Base-by-base conservation (phyloP, 2,113 vertebrate genomes). In the Eurypyga helias region DNA sequence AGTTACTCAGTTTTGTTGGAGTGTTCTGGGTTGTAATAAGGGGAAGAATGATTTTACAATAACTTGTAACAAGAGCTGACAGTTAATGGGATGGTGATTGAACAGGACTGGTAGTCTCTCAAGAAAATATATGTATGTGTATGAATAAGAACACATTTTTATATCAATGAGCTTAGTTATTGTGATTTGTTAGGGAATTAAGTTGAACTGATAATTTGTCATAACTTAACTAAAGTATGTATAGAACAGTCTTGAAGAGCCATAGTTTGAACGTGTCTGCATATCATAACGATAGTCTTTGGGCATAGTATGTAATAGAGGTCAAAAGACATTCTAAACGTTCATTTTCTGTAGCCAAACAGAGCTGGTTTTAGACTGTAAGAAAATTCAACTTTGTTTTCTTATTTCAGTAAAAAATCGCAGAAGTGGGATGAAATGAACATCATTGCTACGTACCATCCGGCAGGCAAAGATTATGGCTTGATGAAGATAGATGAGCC, bases 401-500 rank as follows among this genome's bases (percentile, higher is more conserved):
- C 86, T 87, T 81, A 38, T 98, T 98, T 93, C 97, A 99, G 99
- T 96, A 99, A 99, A 97, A 99, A 99, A 91, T 99, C 99, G 4
- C 99, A 99, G 97, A 99, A 99, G 96, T 99, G 99, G 99, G 99
- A 99, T 96, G 99, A 99, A 97, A 99, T 99, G 99, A 99, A 99
- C 97, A 99, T 99, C 97, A 97, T 99, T 91, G 99, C 99, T 20
- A 99, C 99, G 0, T 99, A 99, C 95, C 99, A 99, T 96, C 99
- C 99, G 65, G 98, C 99, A 31, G 99, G 99, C 96, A 99, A 99
- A 97, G 99, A 99, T 96, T 99, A 99, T 52, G 99, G 99, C 52
- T 96, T 99, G 96, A 99, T 99, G 99, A 99, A 99, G 98, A 99
- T 99, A 31, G 99, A 99, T 85, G 99, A 99, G 95, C 99, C 99